Evolutionary conservation across 2,113 vertebrate species (phyloP).

Genomic region (Marcusenius ussheri): DNA sequence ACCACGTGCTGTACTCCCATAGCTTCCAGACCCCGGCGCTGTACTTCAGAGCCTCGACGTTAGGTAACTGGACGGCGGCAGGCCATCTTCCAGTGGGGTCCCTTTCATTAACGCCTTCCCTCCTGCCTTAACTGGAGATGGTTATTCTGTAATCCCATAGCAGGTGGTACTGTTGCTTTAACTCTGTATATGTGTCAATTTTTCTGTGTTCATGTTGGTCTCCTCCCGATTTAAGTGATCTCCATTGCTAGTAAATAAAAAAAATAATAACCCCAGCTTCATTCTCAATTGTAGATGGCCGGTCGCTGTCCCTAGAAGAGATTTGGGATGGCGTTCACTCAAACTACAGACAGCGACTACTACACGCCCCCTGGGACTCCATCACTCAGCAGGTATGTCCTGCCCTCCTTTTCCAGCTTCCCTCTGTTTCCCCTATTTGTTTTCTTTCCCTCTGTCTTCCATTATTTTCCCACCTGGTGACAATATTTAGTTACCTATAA

Average conservation of each 20-base stretch:
- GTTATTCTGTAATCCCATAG: background rate
- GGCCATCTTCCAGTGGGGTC: background rate
- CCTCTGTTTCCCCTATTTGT: background rate
- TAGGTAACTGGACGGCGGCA: constrained; percentile 60
- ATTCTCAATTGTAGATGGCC: constrained; percentile 66
- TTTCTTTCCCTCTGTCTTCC: background rate
- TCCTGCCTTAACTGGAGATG: background rate
- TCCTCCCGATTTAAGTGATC: background rate
- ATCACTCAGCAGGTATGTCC: constrained; percentile 80
- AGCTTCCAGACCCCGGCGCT: constrained; percentile 83
- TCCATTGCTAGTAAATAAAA: background rate
- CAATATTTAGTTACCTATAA: background rate
- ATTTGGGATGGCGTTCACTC: constrained; percentile 74
- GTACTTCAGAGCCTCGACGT: constrained; percentile 80
- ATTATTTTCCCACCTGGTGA: background rate
- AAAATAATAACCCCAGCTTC: background rate
- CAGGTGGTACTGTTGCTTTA: background rate
- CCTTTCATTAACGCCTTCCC: background rate
- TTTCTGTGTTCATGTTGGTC: background rate
- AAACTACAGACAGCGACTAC: constrained; percentile 64
- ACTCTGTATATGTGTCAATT: background rate
- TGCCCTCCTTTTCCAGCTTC: background rate
- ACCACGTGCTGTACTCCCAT: constrained; percentile 82
- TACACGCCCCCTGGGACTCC: constrained; percentile 72
- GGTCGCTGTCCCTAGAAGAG: constrained; percentile 72